Base-by-base conservation (phyloP, 1,140 invertebrate genomes). In the Brachionus calyciflorus region DNA sequence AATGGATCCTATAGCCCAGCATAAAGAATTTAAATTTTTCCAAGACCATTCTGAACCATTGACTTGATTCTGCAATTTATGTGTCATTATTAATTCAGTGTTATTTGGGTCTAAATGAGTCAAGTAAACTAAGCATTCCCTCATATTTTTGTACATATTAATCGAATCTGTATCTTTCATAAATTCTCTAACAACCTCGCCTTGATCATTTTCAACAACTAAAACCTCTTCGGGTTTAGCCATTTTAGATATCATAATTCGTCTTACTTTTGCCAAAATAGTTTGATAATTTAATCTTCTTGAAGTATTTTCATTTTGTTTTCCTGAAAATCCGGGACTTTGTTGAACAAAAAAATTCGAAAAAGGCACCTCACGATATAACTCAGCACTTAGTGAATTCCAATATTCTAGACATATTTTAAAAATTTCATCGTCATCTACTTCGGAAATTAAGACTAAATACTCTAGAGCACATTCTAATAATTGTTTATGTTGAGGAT, bases 131-230 rank as follows among this genome's bases (percentile, higher is more conserved):
- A 77, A 28, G 49, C 95, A 98, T 87, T 99, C 97, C 79, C 96
- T 89, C 97, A 99, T 99, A 82, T 96, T 99, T 86, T 98, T 99
- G 85, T 99, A 99, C 80, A 99, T 88, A 87, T 97, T 97, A 79
- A 99, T 98, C 9, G 96, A 93, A 87, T 99, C 97, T 49, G 97
- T 99, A 84, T 99, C 97, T 85, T 98, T 98, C 93, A 99, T 98
- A 82, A 99, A 97, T 85, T 99, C 97, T 57, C 97, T 86, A 1
- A 99, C 96, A 65, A 99, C 96, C 87, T 99, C 97, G 28, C 97
- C 97, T 85, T 99, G 97, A 84, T 99, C 97, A 88, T 99, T 99
- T 86, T 99, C 96, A n/a, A 99, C 96, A 68, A 99, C 94, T n/a
- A 99, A 87, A 4, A 99, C 97, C 87, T 99, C 97, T 85, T 99